Percentiles rank a stretch among this genome's conserved stretches.
Evolutionary conservation across 2,888 invertebrate species (phyloP).

Genomic region (Mactromeris polynyma): DNA sequence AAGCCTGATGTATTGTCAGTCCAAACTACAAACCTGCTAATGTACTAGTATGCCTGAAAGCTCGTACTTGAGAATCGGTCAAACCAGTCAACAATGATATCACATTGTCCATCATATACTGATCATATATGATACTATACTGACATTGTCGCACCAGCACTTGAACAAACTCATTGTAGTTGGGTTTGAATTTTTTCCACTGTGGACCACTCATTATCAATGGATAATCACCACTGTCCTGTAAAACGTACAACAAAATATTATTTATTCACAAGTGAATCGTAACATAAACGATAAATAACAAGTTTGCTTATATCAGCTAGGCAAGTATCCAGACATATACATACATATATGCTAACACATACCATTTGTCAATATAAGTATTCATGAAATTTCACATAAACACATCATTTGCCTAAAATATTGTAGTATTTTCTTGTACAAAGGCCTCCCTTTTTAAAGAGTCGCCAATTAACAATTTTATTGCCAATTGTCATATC

Average conservation of each 20-base stretch:
- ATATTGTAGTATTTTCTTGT: too few species aligned
- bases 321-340: too few species aligned
- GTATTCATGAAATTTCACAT: too few species aligned
- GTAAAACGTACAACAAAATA: constrained; percentile 62
- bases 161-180: constrained; percentile 99
- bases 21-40: constrained; percentile 92
- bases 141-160: constrained; percentile 98
- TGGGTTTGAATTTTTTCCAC: constrained; percentile 98
- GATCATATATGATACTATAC: constrained; percentile 99
- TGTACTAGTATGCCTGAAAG: constrained; percentile 97
- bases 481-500: too few species aligned
- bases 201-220: constrained; percentile 98
- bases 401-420: too few species aligned
- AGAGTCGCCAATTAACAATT: too few species aligned
- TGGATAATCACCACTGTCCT: constrained; percentile 99
- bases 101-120: constrained; percentile 99
- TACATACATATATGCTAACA: too few species aligned
- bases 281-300: background rate
- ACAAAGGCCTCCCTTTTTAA: too few species aligned
- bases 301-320: background rate
- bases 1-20: too few species aligned
- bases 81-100: constrained; percentile 98
- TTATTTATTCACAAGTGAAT: background rate
- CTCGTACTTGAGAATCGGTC: constrained; percentile 97
- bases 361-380: too few species aligned